phyloP scores from a whole-genome alignment of 1,140 invertebrate genomes.

The Ceratina australensis region DNA sequence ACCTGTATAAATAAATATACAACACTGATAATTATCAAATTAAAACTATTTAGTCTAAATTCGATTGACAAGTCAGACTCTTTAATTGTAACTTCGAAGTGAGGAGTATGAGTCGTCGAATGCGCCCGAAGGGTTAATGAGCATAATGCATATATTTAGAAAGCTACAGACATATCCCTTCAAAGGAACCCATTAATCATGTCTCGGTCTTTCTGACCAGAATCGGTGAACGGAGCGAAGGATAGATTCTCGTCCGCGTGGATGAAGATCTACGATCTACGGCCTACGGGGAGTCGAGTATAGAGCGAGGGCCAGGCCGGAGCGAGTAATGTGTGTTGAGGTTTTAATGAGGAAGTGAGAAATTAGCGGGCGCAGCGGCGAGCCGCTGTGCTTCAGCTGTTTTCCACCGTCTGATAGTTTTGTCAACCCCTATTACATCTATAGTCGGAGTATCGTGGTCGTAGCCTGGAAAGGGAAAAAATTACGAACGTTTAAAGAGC shows the following conservation, averaged over 20 bases:
- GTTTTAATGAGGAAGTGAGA: conserved; percentile 79
- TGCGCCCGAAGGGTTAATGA: background rate
- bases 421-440: conserved; percentile 59
- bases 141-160: too few relatives aligned
- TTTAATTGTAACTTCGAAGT: too few relatives aligned
- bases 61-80: too few relatives aligned
- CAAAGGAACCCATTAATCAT: background rate
- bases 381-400: conserved; percentile 51
- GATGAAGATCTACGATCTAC: conserved; percentile 70
- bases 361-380: conserved; percentile 72
- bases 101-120: too few relatives aligned
- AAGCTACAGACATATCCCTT: background rate
- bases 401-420: conserved; percentile 68
- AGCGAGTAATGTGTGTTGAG: conserved; percentile 71
- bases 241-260: conserved; percentile 58
- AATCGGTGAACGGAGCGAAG: conserved; percentile 59
- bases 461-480: conserved; percentile 23
- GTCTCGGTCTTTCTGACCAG: background rate
- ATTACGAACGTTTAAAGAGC: conserved; percentile 24
- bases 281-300: conserved; percentile 65
- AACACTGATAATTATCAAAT: too few relatives aligned
- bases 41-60: too few relatives aligned
- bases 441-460: conserved; percentile 10
- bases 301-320: conserved; percentile 59
- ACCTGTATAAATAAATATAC: too few relatives aligned